phyloP scores from a whole-genome alignment of 2,888 invertebrate species.

The Ischnura elegans region DNA sequence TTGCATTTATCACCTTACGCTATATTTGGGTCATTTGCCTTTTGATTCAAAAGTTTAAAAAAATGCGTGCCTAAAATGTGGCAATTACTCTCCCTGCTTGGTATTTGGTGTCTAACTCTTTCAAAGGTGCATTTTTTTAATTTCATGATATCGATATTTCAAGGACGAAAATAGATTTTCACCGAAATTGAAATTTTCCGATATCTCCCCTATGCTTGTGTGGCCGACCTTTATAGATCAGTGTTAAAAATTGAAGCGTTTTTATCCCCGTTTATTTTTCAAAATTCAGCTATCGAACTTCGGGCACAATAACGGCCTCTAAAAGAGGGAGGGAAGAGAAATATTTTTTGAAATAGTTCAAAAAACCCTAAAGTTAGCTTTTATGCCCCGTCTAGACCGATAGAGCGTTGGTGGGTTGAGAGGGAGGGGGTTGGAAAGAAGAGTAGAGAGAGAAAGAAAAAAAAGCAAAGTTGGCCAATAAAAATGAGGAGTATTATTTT shows the following conservation, averaged over 20 bases:
- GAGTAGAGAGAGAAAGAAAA: neutral
- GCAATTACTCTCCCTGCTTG: too few relatives aligned
- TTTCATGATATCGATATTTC: neutral
- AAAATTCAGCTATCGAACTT: neutral
- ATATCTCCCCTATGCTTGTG: neutral
- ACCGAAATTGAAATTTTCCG: constrained; percentile 8
- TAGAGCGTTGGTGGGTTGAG: too few relatives aligned
- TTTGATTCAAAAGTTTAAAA: too few relatives aligned
- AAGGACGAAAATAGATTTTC: neutral
- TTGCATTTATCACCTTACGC: too few relatives aligned
- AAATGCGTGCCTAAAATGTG: too few relatives aligned
- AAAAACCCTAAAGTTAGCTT: constrained; percentile 33
- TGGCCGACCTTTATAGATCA: neutral
- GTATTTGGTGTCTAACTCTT: too few relatives aligned
- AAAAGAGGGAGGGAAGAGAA: neutral
- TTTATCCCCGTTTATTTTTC: neutral
- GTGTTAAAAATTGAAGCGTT: neutral
- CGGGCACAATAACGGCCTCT: constrained; percentile 3
- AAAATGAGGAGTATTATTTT: constrained; percentile 11
- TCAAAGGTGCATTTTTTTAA: too few relatives aligned
- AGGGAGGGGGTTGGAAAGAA: too few relatives aligned
- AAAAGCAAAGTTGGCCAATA: neutral
- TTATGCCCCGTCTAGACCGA: constrained; percentile 11
- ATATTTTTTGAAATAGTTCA: neutral
- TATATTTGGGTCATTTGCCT: too few relatives aligned